Percentiles rank a stretch among this genome's conserved stretches.
Conservation (phyloP, 2,113 vertebrate species). For the Actenoides hombroni region DNA sequence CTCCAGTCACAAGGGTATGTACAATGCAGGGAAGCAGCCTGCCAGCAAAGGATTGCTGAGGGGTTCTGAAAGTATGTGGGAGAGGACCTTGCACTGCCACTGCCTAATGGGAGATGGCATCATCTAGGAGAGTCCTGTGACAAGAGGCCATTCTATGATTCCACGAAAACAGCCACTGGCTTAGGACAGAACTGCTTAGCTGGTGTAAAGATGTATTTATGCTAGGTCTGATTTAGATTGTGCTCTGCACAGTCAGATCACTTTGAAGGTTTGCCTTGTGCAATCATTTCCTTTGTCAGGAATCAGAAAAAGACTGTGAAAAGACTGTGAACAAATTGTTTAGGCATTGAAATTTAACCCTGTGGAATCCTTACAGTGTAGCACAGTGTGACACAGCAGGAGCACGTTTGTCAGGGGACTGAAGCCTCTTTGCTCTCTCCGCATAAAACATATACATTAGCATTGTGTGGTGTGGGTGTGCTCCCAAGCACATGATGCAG, state of each 20-base stretch:
- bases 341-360: slow-evolving; percentile 65
- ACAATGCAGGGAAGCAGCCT: neutral
- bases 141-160: neutral
- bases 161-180: neutral
- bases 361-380: slow-evolving; percentile 65
- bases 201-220: slow-evolving; percentile 15
- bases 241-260: slow-evolving; percentile 37
- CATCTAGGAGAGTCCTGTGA: neutral
- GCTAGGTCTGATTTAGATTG: slow-evolving; percentile 36
- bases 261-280: slow-evolving; percentile 54
- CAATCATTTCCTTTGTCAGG: slow-evolving; percentile 63
- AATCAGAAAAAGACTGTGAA: slow-evolving; percentile 65
- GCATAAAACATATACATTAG: slow-evolving; percentile 49
- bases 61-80: neutral
- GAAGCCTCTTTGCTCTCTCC: slow-evolving; percentile 30
- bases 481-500: neutral
- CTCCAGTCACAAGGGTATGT: neutral
- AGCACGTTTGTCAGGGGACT: slow-evolving; percentile 49
- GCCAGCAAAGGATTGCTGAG: neutral
- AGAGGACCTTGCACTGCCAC: neutral
- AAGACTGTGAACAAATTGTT: slow-evolving; percentile 66
- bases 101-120: neutral
- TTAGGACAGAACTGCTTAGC: neutral
- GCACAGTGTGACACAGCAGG: slow-evolving; percentile 60
- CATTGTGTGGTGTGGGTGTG: slow-evolving; percentile 32